Evolutionary conservation across 1,140 invertebrate species (phyloP), one percentile per base, ranked within the genome.

Genomic region (Drosophila navojoa): DNA sequence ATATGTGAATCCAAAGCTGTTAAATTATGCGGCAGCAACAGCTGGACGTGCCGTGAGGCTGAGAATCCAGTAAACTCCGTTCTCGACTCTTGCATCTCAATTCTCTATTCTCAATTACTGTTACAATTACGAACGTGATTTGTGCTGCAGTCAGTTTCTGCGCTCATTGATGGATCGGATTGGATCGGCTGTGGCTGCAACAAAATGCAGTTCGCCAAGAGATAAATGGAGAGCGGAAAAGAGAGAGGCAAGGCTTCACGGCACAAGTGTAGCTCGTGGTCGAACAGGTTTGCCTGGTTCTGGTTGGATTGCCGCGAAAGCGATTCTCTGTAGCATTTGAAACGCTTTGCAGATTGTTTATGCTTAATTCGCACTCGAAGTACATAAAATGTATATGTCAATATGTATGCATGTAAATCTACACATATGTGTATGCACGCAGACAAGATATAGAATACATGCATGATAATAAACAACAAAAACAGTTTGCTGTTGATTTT

Each of bases 41-140:
- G n/a, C 38, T 63, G 47, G 59, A 71, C 67, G 67, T 74, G 71
- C 58, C 62, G 40, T 70, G 32, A 35, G 5, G 70, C n/a, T 25
- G n/a, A 32, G 49, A 64, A 50, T 50, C 45, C 40, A 61, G 49
- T 59, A 54, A 71, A 55, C 60, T 64, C 67, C 53, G 19, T 22
- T 22, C 1, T 58, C 59, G 58, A 75, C 45, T 54, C 49, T 52
- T 25, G 6, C 16, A 62, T 75, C 71, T 70, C 76, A 79, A 49
- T 79, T 79, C 59, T 53, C 29, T 6, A 19, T 74, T 75, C 71
- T 77, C 76, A 84, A 84, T 79, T 79, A 84, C 80, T 84, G 80
- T 84, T 84, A 78, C 81, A 84, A 79, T 84, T 84, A 78, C 80
- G 81, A 85, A 84, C 80, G 80, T 84, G 80, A 84, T 84, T 85